A percentile compares a stretch with the other conserved stretches of the same genome.
Conservation (phyloP, 2,113 vertebrate genomes). For the Heterotis niloticus region DNA sequence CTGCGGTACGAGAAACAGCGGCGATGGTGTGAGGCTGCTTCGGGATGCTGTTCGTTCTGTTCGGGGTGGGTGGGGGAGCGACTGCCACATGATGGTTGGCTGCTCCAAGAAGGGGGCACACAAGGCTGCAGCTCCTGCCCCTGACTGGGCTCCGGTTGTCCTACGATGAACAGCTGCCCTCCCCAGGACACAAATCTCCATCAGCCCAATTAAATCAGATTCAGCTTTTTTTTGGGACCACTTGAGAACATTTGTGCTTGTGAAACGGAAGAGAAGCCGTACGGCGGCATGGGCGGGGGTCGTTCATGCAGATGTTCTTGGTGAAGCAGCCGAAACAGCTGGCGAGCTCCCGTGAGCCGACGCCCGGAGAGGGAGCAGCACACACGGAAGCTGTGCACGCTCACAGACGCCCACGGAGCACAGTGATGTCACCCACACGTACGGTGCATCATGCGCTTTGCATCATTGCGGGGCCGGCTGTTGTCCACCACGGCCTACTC, state of each 20-base stretch:
- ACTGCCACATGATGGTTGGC: neutral
- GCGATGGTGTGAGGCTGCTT: neutral
- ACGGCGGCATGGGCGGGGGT: too few species aligned
- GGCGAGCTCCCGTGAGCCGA: neutral
- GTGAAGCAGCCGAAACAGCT: slow-evolving; percentile 1
- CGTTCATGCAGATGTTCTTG: neutral
- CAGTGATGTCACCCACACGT: neutral
- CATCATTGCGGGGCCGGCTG: neutral
- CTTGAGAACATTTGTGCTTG: neutral
- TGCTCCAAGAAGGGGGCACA: too few species aligned
- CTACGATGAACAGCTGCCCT: neutral
- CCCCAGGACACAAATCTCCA: neutral
- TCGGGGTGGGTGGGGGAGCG: too few species aligned
- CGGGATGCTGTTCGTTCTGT: neutral
- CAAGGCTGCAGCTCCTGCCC: neutral
- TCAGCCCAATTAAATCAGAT: neutral
- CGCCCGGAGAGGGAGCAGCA: neutral
- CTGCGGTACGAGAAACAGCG: neutral
- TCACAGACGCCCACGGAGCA: slow-evolving; percentile 6
- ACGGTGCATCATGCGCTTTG: slow-evolving; percentile 3
- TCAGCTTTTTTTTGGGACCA: neutral
- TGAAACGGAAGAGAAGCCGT: neutral
- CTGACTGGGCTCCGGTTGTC: neutral
- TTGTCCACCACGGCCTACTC: neutral
- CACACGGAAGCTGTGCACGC: slow-evolving; percentile 1